Conservation (phyloP, 2,888 invertebrate species). For the Isoperla grammatica region DNA sequence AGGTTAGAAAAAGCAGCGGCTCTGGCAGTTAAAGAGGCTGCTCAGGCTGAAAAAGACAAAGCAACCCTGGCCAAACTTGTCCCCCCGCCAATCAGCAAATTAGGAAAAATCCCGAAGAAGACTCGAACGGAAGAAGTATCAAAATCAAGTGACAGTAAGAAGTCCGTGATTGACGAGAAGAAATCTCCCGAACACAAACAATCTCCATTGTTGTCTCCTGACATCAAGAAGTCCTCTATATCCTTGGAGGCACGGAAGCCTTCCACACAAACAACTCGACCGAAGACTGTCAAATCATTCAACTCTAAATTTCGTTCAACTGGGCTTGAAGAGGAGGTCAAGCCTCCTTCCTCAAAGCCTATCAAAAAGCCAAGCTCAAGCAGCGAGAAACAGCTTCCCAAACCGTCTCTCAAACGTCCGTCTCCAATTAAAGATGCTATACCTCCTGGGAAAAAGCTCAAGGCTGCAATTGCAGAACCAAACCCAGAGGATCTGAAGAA, state of each 20-base stretch:
- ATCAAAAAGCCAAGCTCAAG: constrained; percentile 12
- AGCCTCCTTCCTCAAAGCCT: constrained; percentile 66
- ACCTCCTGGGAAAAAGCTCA: constrained; percentile 73
- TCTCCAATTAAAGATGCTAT: constrained; percentile 37
- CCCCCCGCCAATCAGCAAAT: constrained; percentile 62
- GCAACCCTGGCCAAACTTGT: constrained; percentile 61
- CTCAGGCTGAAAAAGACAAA: constrained; percentile 60
- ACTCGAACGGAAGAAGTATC: constrained; percentile 42
- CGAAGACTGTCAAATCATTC: constrained; percentile 88
- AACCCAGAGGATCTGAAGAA: constrained; percentile 36
- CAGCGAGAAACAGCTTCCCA: background rate
- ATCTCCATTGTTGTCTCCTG: constrained; percentile 5
- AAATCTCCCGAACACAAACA: constrained; percentile 20
- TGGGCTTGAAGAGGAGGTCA: constrained; percentile 80
- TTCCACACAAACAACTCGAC: constrained; percentile 58
- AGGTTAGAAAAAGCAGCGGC: constrained; percentile 38
- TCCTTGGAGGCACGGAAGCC: constrained; percentile 78
- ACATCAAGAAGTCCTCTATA: constrained; percentile 47
- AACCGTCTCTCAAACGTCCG: constrained; percentile 28
- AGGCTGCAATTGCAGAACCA: constrained; percentile 46
- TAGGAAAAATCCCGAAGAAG: constrained; percentile 75
- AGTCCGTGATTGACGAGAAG: constrained; percentile 25
- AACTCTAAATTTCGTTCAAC: constrained; percentile 89
- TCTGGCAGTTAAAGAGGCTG: constrained; percentile 44
- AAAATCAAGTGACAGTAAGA: constrained; percentile 25